These are phyloP conservation scores for Eristalis arbustorum DNA, from an alignment of 2,888 invertebrate species.

Conservation along the genomic window DNA sequence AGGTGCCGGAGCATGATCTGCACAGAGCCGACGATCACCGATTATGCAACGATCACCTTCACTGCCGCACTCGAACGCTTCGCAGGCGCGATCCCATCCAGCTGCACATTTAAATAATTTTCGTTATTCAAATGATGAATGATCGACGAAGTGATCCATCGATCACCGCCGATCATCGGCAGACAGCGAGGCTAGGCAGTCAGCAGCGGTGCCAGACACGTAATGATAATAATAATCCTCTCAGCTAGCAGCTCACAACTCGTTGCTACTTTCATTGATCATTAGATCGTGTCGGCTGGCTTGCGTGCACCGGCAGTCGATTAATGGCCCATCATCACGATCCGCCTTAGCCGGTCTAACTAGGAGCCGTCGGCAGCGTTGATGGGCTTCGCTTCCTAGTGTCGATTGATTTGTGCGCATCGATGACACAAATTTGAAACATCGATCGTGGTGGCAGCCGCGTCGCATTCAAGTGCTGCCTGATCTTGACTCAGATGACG, in stretches of 20 bases:
- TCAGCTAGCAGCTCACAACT: conserved; percentile 42
- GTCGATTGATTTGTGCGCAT: conserved; percentile 59
- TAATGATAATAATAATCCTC: conserved; percentile 60
- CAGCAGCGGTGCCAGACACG: neutral
- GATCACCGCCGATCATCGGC: conserved; percentile 51
- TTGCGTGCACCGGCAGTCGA: conserved; percentile 44
- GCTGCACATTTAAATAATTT: conserved; percentile 60
- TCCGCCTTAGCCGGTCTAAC: conserved; percentile 39
- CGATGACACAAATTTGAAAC: conserved; percentile 64
- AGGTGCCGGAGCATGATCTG: conserved; percentile 30
- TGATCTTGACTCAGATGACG: conserved; percentile 39
- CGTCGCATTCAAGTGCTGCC: neutral
- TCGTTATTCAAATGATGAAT: conserved; percentile 67
- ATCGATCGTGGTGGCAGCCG: neutral
- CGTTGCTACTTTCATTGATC: conserved; percentile 58
- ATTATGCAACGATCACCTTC: conserved; percentile 49
- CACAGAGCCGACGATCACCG: conserved; percentile 18
- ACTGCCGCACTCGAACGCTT: conserved; percentile 10
- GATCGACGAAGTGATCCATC: conserved; percentile 60
- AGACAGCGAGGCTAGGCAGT: conserved; percentile 28
- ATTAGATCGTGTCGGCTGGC: conserved; percentile 60
- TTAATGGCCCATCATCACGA: conserved; percentile 58
- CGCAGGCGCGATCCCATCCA: conserved; percentile 31
- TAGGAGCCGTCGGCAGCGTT: conserved; percentile 19
- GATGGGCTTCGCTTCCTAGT: conserved; percentile 25